These are phyloP conservation scores for Acromyrmex echinatior DNA, from an alignment of 1,140 invertebrate genomes.

Conservation along the genomic window DNA sequence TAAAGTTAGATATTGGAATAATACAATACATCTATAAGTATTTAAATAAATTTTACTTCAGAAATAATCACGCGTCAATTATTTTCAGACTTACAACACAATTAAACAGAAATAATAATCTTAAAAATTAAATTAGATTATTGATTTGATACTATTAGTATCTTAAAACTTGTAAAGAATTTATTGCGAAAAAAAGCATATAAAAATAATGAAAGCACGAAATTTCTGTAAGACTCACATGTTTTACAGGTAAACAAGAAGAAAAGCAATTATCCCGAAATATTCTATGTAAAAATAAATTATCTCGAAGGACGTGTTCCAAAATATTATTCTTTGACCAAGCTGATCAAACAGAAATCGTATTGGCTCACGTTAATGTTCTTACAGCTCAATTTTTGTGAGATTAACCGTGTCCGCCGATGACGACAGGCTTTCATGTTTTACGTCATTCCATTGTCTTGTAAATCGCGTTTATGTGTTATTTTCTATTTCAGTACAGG, in stretches of 20 bases:
- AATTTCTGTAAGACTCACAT: not conserved
- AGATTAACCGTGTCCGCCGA: conserved; percentile 22
- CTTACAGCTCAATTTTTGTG: conserved; percentile 39
- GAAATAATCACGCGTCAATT: too few species aligned
- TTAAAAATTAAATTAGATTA: too few species aligned
- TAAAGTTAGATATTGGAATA: too few species aligned
- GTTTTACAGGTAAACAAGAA: not conserved
- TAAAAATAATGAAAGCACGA: not conserved
- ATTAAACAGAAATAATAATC: too few species aligned
- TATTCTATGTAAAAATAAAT: not conserved
- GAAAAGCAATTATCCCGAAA: not conserved
- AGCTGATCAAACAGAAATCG: not conserved
- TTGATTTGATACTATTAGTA: too few species aligned
- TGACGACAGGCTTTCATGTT: not conserved
- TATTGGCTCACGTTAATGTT: conserved; percentile 6
- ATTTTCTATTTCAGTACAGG: conserved; percentile 15
- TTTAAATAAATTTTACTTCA: too few species aligned
- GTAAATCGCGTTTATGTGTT: conserved; percentile 39
- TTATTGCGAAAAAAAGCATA: too few species aligned
- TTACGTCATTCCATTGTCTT: conserved; percentile 38
- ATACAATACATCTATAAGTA: too few species aligned
- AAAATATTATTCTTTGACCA: not conserved
- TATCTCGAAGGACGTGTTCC: not conserved
- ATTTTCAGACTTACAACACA: too few species aligned
- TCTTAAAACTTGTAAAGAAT: too few species aligned